phyloP scores from a whole-genome alignment of 2,888 invertebrate species.

The Diplolepis rosae region DNA sequence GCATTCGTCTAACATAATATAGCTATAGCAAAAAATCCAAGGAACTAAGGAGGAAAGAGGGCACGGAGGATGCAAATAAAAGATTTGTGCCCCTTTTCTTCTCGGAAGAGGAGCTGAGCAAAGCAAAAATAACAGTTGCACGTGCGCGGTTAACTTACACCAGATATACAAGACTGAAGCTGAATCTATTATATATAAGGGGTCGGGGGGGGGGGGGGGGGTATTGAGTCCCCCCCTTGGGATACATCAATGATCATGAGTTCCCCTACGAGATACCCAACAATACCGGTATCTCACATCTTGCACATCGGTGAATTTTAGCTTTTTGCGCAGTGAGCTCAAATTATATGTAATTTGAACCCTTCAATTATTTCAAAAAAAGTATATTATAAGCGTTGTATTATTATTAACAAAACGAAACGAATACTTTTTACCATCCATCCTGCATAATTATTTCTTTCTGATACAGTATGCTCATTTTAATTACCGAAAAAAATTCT shows the following conservation, averaged over 20 bases:
- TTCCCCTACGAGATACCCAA: slow-evolving; percentile 3
- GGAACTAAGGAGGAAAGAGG: slow-evolving; percentile 17
- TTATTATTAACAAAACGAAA: too few species aligned
- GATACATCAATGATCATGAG: slow-evolving; percentile 10
- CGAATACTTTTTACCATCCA: too few species aligned
- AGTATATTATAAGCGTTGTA: too few species aligned
- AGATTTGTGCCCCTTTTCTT: not conserved
- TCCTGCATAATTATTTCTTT: too few species aligned
- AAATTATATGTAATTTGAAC: slow-evolving; percentile 5
- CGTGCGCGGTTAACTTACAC: slow-evolving; percentile 37
- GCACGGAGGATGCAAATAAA: slow-evolving; percentile 24
- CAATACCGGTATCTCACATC: slow-evolving; percentile 9
- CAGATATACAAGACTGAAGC: slow-evolving; percentile 5
- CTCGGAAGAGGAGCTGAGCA: slow-evolving; percentile 9
- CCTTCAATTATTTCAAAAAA: not conserved
- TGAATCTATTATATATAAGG: slow-evolving; percentile 14
- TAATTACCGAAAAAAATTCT: too few species aligned
- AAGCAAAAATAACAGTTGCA: slow-evolving; percentile 37
- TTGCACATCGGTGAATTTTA: not conserved
- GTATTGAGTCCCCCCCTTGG: slow-evolving; percentile 12
- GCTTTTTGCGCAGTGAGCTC: slow-evolving; percentile 17
- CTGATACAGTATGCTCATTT: too few species aligned
- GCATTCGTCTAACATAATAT: not conserved
- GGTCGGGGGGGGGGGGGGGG: not conserved
- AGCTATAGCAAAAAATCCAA: slow-evolving; percentile 30